Evolutionary conservation across 1,140 invertebrate species (phyloP).

Genomic region (Sycophaga agraensis): DNA sequence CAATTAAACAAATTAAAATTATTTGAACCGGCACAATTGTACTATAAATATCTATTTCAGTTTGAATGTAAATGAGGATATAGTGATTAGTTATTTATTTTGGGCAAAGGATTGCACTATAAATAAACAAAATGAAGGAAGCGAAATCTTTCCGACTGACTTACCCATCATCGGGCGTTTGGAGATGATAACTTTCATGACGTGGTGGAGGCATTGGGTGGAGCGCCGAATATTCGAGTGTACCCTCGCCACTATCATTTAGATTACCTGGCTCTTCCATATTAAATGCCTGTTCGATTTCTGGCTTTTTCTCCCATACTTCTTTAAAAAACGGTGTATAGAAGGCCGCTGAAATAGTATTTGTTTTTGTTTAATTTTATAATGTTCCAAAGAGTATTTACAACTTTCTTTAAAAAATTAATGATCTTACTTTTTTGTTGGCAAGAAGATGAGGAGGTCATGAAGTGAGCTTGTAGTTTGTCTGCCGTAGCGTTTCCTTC

Average conservation of each 20-base stretch:
- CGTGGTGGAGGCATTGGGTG: constrained; percentile 68
- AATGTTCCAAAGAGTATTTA: too few species aligned
- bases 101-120: too few species aligned
- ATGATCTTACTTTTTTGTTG: constrained; percentile 75
- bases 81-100: too few species aligned
- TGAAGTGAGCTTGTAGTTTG: constrained; percentile 87
- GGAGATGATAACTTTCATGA: constrained; percentile 72
- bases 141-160: constrained; percentile 37
- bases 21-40: too few species aligned
- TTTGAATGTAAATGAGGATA: too few species aligned
- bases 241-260: constrained; percentile 71
- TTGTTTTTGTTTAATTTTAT: too few species aligned
- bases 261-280: constrained; percentile 75
- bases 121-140: not conserved
- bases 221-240: constrained; percentile 66
- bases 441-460: constrained; percentile 79
- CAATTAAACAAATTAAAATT: too few species aligned
- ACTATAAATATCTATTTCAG: too few species aligned
- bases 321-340: constrained; percentile 96
- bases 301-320: constrained; percentile 93
- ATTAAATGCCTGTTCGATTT: constrained; percentile 90
- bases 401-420: not conserved
- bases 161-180: constrained; percentile 67
- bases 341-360: constrained; percentile 76
- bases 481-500: constrained; percentile 93